These are phyloP conservation scores for Samia ricini DNA, from an alignment of 1,140 invertebrate species.

Conservation along the genomic window DNA sequence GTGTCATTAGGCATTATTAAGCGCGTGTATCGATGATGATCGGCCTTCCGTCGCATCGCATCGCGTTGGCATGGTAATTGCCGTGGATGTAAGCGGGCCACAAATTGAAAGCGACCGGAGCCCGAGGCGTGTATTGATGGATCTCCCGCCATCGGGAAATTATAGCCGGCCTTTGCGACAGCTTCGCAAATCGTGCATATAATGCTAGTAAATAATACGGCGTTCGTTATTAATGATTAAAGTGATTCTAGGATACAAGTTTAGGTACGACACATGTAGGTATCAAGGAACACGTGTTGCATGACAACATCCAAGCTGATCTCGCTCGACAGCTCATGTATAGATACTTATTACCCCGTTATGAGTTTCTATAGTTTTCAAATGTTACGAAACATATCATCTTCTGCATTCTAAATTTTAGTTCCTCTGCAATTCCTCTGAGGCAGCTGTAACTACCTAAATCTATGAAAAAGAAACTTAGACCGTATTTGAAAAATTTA, in stretches of 20 bases:
- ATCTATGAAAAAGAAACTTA: too few species aligned
- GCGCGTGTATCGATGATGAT: constrained; percentile 68
- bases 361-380: not conserved
- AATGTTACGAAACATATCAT: not conserved
- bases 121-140: constrained; percentile 71
- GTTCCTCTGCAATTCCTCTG: too few species aligned
- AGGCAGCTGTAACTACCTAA: too few species aligned
- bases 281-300: constrained; percentile 16
- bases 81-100: constrained; percentile 65
- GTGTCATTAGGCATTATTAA: constrained; percentile 76
- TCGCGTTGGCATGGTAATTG: constrained; percentile 61
- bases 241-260: constrained; percentile 50
- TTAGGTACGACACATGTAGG: constrained; percentile 34
- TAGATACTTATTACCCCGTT: not conserved
- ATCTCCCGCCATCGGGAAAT: constrained; percentile 73
- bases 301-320: not conserved
- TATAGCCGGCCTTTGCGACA: constrained; percentile 72
- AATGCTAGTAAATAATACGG: constrained; percentile 73
- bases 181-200: constrained; percentile 75
- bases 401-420: too few species aligned
- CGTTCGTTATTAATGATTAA: constrained; percentile 62
- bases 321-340: not conserved
- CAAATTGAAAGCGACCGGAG: constrained; percentile 73
- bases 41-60: constrained; percentile 61
- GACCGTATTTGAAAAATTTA: too few species aligned